Conservation (phyloP, 2,113 vertebrate genomes). For the Eira barbara region DNA sequence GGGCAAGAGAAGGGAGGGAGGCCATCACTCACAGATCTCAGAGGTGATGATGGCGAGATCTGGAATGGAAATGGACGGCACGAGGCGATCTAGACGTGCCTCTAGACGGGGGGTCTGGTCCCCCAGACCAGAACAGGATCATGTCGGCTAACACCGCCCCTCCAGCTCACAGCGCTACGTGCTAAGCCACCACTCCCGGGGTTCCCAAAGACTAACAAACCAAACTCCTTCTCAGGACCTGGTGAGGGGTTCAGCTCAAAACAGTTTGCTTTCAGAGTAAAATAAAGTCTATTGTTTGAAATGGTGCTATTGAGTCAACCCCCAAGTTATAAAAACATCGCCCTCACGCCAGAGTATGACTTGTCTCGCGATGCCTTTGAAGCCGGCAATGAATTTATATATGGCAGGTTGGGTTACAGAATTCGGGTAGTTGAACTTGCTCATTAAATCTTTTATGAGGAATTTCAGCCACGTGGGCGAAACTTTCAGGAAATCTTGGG, state of each 20-base stretch:
- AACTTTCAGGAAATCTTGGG: conserved; percentile 33
- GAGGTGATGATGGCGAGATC: neutral
- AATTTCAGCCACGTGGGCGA: neutral
- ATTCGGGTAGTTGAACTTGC: neutral
- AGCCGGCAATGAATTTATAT: conserved; percentile 14
- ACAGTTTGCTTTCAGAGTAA: neutral
- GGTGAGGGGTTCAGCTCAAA: neutral
- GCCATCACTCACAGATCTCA: neutral
- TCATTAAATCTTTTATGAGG: conserved; percentile 61
- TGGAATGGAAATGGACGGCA: fast-evolving
- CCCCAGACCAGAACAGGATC: too few relatives aligned
- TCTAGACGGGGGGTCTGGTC: fast-evolving
- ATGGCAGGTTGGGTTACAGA: conserved; percentile 33
- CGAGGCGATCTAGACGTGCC: fast-evolving
- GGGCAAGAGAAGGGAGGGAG: neutral
- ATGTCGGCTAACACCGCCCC: fast-evolving
- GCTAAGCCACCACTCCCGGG: neutral
- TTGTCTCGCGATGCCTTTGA: neutral
- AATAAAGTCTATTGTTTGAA: neutral
- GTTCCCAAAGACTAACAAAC: neutral
- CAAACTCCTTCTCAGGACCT: neutral
- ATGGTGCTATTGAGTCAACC: neutral
- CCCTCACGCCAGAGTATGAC: neutral
- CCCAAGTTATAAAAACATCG: neutral
- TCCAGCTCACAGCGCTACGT: fast-evolving